Percentiles rank a stretch among this genome's conserved stretches.
phyloP scores from a whole-genome alignment of 2,113 vertebrate genomes.

The Strix uralensis region DNA sequence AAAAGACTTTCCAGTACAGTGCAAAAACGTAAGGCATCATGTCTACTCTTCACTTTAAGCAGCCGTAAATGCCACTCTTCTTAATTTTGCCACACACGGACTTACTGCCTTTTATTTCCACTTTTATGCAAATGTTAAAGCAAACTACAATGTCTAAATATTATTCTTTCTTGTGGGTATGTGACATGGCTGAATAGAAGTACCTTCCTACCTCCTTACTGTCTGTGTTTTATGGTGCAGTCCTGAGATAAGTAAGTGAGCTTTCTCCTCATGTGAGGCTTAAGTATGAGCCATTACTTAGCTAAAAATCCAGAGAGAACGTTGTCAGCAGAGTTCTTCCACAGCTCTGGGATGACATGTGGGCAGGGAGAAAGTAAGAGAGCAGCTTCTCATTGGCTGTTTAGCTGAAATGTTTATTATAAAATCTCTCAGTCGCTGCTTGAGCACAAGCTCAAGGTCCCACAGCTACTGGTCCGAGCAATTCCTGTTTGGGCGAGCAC shows the following conservation, averaged over 20 bases:
- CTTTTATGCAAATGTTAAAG: neutral
- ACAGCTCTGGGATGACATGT: neutral
- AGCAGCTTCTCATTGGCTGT: neutral
- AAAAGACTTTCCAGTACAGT: neutral
- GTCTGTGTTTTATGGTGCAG: neutral
- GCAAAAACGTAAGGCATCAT: neutral
- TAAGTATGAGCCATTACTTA: neutral
- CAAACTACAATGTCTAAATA: neutral
- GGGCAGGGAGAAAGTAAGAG: neutral
- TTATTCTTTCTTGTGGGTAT: neutral
- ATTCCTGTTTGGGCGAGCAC: neutral
- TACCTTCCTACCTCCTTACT: neutral
- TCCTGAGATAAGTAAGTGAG: neutral
- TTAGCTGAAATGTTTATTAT: neutral
- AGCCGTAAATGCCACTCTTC: neutral
- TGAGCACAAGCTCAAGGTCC: neutral
- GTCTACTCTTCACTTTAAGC: neutral
- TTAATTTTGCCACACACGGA: neutral
- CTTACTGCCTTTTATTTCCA: neutral
- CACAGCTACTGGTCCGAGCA: neutral
- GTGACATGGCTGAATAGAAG: neutral
- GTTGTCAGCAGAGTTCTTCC: neutral
- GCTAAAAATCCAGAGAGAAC: neutral
- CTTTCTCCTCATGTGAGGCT: neutral
- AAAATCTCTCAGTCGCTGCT: neutral